phyloP scores from a whole-genome alignment of 2,888 invertebrate species.

The Eupithecia pulchellata region DNA sequence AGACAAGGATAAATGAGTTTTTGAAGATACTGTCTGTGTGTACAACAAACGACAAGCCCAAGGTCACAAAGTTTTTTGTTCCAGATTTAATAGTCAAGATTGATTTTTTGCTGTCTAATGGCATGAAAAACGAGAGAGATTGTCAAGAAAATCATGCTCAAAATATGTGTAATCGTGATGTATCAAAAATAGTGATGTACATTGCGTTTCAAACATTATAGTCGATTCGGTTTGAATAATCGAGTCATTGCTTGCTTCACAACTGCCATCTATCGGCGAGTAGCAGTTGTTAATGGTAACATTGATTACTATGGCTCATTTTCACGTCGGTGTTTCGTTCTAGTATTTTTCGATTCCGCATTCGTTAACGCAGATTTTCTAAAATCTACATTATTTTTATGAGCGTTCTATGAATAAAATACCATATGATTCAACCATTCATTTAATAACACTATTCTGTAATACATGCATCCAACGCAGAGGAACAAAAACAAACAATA shows the following conservation, averaged over 20 bases:
- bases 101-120: background rate
- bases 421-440: constrained; percentile 67
- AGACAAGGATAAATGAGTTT: background rate
- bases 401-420: constrained; percentile 55
- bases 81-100: background rate
- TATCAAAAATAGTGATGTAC: background rate
- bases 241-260: background rate
- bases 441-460: constrained; percentile 47
- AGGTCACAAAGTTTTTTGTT: background rate
- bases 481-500: constrained; percentile 48
- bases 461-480: constrained; percentile 45
- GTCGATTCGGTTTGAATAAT: background rate
- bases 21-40: background rate
- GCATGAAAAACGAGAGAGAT: background rate
- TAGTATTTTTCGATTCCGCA: too few relatives aligned
- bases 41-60: background rate
- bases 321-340: too few relatives aligned
- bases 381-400: background rate
- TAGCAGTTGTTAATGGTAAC: constrained; percentile 6
- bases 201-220: background rate
- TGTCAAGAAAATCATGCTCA: background rate
- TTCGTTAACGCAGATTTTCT: too few relatives aligned
- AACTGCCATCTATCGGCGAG: constrained; percentile 17
- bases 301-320: constrained; percentile 2
- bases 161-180: background rate